Evolutionary conservation across 2,888 invertebrate species (phyloP), one percentile per base, ranked within the genome.

Genomic region (Metalampra italica): DNA sequence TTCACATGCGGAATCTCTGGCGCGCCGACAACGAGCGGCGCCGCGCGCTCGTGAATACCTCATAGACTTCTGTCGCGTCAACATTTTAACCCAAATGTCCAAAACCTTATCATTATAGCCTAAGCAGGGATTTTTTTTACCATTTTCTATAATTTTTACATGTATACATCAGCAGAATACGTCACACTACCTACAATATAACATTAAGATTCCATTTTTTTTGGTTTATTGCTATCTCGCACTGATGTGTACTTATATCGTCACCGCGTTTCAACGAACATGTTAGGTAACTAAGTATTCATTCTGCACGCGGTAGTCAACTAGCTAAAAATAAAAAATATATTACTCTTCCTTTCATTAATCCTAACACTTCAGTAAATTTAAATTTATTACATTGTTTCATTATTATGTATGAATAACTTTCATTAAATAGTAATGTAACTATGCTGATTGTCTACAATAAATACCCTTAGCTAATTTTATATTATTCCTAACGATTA

Each of bases 251-350:
- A 77, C 76, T 73, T 69, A 62, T 50, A 61, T 61, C 65, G 72
- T 68, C 69, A 67, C 72, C 61, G 60, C 60, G 60, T 58, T 52
- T 50, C 62, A 58, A 59, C 56, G 63, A 62, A 67, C 66, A 65
- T 69, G 68, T 53, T 64, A 68, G 78, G 78, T 77, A 80, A 83
- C 82, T 74, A 76, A 78, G 74, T 77, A 74, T 71, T 68, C 73
- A 71, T 75, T 73, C 72, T 70, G 79, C 71, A 73, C 79, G 84
- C 82, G 85, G 82, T 78, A 86, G 79, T 82, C 84, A 86, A 86
- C 86, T 87, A 89, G 86, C 82, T 88, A 88, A 83, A 87, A 89
- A 87, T 87, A 85, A 88, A 87, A 87, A 86, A 89, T 88, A 89
- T 89, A 88, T 88, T 87, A 88, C 82, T 82, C 74, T 82, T 84